phyloP scores from a whole-genome alignment of 2,888 invertebrate genomes.

The Nemapogon koenigi region DNA sequence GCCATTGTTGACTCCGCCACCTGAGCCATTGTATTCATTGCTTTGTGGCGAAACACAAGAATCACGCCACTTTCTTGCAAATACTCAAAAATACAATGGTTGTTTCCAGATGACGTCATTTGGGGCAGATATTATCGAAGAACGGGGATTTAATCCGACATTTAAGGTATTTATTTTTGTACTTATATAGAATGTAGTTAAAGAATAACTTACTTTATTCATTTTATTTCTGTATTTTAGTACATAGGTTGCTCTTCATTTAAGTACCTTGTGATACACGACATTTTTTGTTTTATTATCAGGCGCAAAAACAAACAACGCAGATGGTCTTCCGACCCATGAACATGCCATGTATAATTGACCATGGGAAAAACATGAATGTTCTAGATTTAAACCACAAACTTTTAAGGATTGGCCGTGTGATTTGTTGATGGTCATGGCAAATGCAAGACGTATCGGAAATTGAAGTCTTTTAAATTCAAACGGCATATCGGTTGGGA shows the following conservation, averaged over 20 bases:
- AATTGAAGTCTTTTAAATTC: too few relatives aligned
- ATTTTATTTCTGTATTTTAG: too few relatives aligned
- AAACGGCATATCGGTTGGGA: too few relatives aligned
- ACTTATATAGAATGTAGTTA: slow-evolving; percentile 5
- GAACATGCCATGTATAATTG: slow-evolving; percentile 24
- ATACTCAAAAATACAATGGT: slow-evolving; percentile 25
- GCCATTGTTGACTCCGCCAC: slow-evolving; percentile 21
- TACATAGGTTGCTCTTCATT: too few relatives aligned
- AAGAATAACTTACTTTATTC: slow-evolving; percentile 16
- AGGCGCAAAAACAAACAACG: slow-evolving; percentile 16
- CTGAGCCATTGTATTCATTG: slow-evolving; percentile 21
- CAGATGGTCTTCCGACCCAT: slow-evolving; percentile 18
- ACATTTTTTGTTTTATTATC: slow-evolving; percentile 16
- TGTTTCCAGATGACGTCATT: slow-evolving; percentile 30
- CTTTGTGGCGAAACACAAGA: slow-evolving; percentile 22
- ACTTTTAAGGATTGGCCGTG: slow-evolving; percentile 16
- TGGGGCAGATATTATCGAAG: slow-evolving; percentile 24
- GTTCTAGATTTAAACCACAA: slow-evolving; percentile 19
- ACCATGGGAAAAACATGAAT: slow-evolving; percentile 20
- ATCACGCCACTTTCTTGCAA: slow-evolving; percentile 26
- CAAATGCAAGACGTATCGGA: slow-evolving; percentile 18
- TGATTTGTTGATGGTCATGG: slow-evolving; percentile 20
- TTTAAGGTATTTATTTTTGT: slow-evolving; percentile 16
- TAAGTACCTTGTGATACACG: too few relatives aligned
- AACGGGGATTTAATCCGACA: slow-evolving; percentile 23